Evolutionary conservation across 2,888 invertebrate genomes (phyloP).

Genomic region (Hirtodrosophila cameraria): DNA sequence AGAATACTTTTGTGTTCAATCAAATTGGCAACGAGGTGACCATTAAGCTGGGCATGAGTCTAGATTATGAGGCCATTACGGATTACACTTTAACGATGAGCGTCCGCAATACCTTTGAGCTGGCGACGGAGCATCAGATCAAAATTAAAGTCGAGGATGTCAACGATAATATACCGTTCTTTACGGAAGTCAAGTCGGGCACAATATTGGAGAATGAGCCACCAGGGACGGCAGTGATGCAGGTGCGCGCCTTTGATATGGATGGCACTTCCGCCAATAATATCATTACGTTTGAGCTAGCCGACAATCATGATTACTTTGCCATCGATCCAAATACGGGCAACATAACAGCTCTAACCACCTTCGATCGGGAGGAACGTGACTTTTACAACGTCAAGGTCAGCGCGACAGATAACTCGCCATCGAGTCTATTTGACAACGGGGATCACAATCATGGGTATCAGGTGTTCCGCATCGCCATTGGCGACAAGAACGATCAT

Average conservation of each 20-base stretch:
- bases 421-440: constrained; percentile 89
- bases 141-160: constrained; percentile 93
- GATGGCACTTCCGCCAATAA: constrained; percentile 94
- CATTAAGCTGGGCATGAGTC: constrained; percentile 89
- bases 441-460: constrained; percentile 90
- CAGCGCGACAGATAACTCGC: constrained; percentile 94
- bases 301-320: constrained; percentile 89
- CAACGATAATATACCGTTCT: constrained; percentile 95
- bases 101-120: constrained; percentile 91
- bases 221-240: constrained; percentile 93
- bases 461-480: constrained; percentile 94
- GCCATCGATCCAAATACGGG: constrained; percentile 93
- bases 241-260: constrained; percentile 92
- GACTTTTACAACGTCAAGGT: constrained; percentile 95
- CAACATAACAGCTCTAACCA: constrained; percentile 91
- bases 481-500: constrained; percentile 98
- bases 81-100: constrained; percentile 93
- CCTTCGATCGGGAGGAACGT: constrained; percentile 94
- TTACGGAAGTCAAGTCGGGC: constrained; percentile 92
- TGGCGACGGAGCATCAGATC: constrained; percentile 91
- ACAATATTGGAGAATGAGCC: constrained; percentile 94
- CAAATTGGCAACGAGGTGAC: constrained; percentile 89
- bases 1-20: constrained; percentile 89
- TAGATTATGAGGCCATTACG: constrained; percentile 93
- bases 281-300: constrained; percentile 91